A percentile compares a stretch with the other conserved stretches of the same genome.
Evolutionary conservation across 1,140 invertebrate genomes (phyloP).

Genomic region (Colletes latitarsis): DNA sequence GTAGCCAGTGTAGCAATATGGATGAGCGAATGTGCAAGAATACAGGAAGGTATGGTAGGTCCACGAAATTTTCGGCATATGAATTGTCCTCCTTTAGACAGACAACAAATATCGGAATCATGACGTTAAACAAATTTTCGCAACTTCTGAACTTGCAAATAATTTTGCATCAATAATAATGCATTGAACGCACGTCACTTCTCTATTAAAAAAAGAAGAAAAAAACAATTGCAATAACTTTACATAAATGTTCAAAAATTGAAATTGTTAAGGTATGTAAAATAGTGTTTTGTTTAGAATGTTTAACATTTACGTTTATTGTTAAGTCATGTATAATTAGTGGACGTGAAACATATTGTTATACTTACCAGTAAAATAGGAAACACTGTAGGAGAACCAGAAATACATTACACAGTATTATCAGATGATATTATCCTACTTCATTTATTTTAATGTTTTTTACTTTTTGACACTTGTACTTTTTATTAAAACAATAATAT

Average conservation of each 20-base stretch:
- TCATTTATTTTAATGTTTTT: background rate
- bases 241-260: background rate
- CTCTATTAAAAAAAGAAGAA: background rate
- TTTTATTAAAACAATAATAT: constrained; percentile 9
- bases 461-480: background rate
- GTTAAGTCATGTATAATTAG: too few relatives aligned
- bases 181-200: background rate
- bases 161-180: background rate
- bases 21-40: constrained; percentile 76
- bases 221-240: background rate
- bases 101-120: constrained; percentile 43
- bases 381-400: background rate
- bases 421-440: background rate
- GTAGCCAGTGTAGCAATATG: constrained; percentile 74
- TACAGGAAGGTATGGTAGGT: constrained; percentile 78
- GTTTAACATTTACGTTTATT: too few relatives aligned
- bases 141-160: background rate
- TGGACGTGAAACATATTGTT: background rate
- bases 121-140: constrained; percentile 8
- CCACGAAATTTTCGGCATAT: constrained; percentile 77
- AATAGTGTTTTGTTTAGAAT: too few relatives aligned
- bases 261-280: too few relatives aligned
- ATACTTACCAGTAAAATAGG: background rate
- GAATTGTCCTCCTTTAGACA: constrained; percentile 75
- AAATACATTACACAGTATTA: background rate